Evolutionary conservation across 1,140 invertebrate species (phyloP).

Genomic region (Calliphora vicina): DNA sequence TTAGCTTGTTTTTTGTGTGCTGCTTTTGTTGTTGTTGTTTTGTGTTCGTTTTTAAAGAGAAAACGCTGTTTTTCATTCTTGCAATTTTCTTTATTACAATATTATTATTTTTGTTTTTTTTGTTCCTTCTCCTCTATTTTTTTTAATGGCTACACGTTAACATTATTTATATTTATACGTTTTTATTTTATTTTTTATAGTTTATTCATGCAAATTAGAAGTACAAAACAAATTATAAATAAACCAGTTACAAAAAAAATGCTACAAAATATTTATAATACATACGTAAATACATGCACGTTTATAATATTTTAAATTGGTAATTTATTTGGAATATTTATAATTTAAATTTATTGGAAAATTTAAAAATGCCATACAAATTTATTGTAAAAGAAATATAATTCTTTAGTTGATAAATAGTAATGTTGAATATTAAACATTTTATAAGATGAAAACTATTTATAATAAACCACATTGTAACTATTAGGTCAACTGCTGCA

Average conservation of each 20-base stretch:
- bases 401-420: too few relatives aligned
- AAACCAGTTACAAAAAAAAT: background rate
- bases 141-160: slow-evolving; percentile 37
- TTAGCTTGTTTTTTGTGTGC: slow-evolving; percentile 8
- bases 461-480: too few relatives aligned
- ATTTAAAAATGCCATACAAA: too few relatives aligned
- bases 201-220: slow-evolving; percentile 41
- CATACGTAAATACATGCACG: too few relatives aligned
- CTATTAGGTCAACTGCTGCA: too few relatives aligned
- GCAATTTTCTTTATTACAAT: slow-evolving; percentile 11
- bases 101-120: slow-evolving; percentile 17
- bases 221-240: slow-evolving; percentile 11
- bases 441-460: too few relatives aligned
- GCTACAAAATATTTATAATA: background rate
- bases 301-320: too few relatives aligned
- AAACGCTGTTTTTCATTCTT: slow-evolving; percentile 8
- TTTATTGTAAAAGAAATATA: too few relatives aligned
- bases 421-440: too few relatives aligned
- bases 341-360: too few relatives aligned
- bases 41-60: background rate
- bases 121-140: slow-evolving; percentile 29
- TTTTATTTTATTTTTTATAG: slow-evolving; percentile 40
- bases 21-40: background rate
- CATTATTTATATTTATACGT: slow-evolving; percentile 41
- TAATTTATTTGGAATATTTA: too few relatives aligned